Conservation (phyloP, 2,113 vertebrate species). For the Cephalophus harveyi region DNA sequence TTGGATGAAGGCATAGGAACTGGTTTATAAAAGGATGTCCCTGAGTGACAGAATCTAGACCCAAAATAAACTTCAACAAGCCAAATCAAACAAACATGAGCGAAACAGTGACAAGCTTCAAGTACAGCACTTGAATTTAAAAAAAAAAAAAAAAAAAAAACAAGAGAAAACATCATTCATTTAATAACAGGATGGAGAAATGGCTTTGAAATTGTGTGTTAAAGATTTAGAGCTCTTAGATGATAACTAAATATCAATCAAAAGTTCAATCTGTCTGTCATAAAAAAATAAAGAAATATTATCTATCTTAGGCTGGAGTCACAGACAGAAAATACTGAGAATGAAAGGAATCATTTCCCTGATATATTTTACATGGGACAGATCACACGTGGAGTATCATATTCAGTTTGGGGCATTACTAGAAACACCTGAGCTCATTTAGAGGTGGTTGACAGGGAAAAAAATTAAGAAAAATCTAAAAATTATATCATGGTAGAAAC, state of each 20-base stretch:
- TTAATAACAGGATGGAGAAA: neutral
- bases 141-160: neutral
- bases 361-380: neutral
- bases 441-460: neutral
- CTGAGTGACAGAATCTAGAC: neutral
- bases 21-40: conserved; percentile 24
- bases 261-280: neutral
- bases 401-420: neutral
- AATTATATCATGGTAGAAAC: neutral
- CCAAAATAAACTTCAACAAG: neutral
- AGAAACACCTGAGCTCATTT: neutral
- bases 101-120: neutral
- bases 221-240: neutral
- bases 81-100: conserved; percentile 12
- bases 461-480: neutral
- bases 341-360: neutral
- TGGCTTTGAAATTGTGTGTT: neutral
- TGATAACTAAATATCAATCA: conserved; percentile 1
- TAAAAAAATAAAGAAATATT: neutral
- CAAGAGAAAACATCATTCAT: neutral
- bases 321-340: neutral
- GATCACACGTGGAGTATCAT: neutral
- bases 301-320: neutral
- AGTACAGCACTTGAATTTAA: neutral
- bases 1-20: neutral